Conservation (phyloP, 2,113 vertebrate species). For the Aix galericulata region DNA sequence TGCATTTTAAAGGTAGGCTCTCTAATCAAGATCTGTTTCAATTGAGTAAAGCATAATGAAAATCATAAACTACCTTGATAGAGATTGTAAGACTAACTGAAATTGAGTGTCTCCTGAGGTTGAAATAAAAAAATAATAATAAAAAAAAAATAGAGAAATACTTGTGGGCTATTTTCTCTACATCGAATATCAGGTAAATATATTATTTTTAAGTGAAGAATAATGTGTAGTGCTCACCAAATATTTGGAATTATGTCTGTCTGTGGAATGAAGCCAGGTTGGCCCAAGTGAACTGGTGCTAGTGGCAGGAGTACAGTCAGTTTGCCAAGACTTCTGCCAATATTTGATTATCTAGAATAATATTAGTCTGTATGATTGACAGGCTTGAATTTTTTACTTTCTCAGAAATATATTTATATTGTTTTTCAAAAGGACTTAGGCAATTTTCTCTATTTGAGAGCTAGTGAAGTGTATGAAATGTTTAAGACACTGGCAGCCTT, state of each 20-base stretch:
- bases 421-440: neutral
- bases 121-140: neutral
- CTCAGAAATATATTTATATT: neutral
- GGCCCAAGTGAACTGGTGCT: neutral
- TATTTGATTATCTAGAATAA: conserved; percentile 16
- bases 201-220: neutral
- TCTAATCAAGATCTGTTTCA: neutral
- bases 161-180: neutral
- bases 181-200: neutral
- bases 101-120: neutral
- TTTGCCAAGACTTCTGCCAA: neutral
- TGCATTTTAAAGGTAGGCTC: neutral
- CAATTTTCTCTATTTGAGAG: neutral
- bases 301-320: neutral
- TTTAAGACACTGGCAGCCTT: neutral
- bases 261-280: neutral
- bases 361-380: neutral
- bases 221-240: neutral
- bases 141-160: neutral
- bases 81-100: neutral
- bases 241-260: neutral
- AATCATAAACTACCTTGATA: neutral
- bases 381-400: neutral
- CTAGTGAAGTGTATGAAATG: neutral
- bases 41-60: neutral